Evolutionary conservation across 2,888 invertebrate species (phyloP).

Genomic region (Drosophila seclusa): DNA sequence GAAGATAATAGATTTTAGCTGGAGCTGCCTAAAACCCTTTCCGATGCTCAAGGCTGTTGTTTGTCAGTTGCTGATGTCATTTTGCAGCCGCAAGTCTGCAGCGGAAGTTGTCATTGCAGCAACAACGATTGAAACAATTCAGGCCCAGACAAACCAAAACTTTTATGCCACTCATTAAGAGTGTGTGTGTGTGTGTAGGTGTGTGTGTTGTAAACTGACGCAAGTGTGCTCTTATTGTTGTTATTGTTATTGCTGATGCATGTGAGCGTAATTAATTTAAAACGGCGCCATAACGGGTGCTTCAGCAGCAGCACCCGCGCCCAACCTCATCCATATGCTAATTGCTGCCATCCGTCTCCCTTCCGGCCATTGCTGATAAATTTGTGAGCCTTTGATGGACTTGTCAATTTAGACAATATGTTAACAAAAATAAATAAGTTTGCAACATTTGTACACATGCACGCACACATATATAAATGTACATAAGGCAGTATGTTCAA

Average conservation of each 20-base stretch:
- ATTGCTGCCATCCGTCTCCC: conserved; percentile 65
- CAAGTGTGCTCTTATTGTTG: conserved; percentile 49
- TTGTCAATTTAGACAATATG: conserved; percentile 46
- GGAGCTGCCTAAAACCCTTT: conserved; percentile 1
- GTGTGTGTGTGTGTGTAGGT: conserved; percentile 6
- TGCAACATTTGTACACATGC: conserved; percentile 14
- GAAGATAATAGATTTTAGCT: conserved; percentile 55
- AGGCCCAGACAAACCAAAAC: conserved; percentile 54
- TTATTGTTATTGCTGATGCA: conserved; percentile 43
- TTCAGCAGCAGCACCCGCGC: background rate
- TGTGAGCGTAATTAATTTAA: conserved; percentile 79
- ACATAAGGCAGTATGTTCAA: conserved; percentile 16
- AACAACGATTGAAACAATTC: conserved; percentile 59
- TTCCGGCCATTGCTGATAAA: conserved; percentile 44
- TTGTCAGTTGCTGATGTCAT: conserved; percentile 22
- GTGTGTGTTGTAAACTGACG: conserved; percentile 50
- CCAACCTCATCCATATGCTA: conserved; percentile 60
- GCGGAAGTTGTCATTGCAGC: conserved; percentile 73
- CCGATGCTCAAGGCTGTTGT: conserved; percentile 6
- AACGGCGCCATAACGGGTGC: conserved; percentile 73
- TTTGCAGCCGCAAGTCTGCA: conserved; percentile 63
- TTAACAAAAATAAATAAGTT: conserved; percentile 34
- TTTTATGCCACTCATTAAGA: conserved; percentile 54
- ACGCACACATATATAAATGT: background rate
- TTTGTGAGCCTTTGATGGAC: conserved; percentile 41